Base-by-base conservation (phyloP, 1,140 invertebrate genomes). In the Cyphomyrmex costatus region DNA sequence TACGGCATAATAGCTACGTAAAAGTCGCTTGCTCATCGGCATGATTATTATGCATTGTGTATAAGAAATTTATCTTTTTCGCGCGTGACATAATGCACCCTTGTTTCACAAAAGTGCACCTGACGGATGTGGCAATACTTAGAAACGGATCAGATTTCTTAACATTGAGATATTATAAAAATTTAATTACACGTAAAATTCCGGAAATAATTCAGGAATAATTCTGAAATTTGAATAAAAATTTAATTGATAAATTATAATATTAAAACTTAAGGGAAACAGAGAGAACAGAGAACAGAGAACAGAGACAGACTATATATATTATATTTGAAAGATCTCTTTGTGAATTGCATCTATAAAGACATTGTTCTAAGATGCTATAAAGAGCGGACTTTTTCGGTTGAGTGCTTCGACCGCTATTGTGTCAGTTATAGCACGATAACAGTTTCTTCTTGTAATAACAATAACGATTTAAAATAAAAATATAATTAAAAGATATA, bases 391-490 rank as follows among this genome's bases (percentile, higher is more conserved):
- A 84, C 66, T 60, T 86, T 86, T 83, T 27, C 68, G 36, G 58
- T 74, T 84, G 79, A 86, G 60, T 36, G 87, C 86, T 60, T 33
- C n/a, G 60, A 88, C 68, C 78, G 86, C 60, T 60, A 88, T 87
- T 88, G 68, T 88, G 12, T 49, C 33, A 19, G 30, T 87, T 88
- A 87, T 42, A 71, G 51, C 68, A 24, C 14, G 77, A 83, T 87
- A 88, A 87, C 68, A 88, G 86, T 88, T 88, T 46, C 77, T 80
- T 60, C 10, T 30, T 33, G 51, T 42, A 58, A 58, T 87, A 88
- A 88, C 21, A 30, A 88, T 76, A 46, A 16, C 58, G 12, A 73
- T 77, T 65, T 8, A 7, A 56, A 77, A 16, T 3, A 61, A 33
- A 61, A n/a, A 49, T 30, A 58, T 19, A 49, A 49, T 56, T 21